Percentiles rank a stretch among this genome's conserved stretches.
These are phyloP conservation scores for Parotocinclus haroldoi DNA, from an alignment of 2,797 vertebrate species.

Conservation along the genomic window DNA sequence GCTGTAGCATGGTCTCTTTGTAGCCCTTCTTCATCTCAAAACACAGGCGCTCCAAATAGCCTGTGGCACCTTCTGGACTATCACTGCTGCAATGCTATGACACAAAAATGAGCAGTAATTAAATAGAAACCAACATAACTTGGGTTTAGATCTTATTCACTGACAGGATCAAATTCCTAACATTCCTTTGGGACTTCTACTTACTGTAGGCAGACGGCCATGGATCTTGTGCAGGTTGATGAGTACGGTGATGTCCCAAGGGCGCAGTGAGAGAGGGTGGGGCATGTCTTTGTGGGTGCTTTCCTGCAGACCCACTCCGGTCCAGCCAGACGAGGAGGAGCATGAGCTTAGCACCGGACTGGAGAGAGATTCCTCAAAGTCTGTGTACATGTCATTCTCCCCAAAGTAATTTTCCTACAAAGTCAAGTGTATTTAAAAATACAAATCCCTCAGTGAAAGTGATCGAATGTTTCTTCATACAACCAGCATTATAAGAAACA, in stretches of 20 bases:
- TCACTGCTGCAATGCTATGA: slow-evolving; percentile 88
- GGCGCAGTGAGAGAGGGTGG: slow-evolving; percentile 86
- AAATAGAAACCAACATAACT: too few species aligned
- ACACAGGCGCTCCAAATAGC: slow-evolving; percentile 90
- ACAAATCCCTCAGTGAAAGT: too few species aligned
- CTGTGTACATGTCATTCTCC: slow-evolving; percentile 97
- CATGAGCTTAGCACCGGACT: slow-evolving; percentile 89
- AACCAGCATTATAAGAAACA: too few species aligned
- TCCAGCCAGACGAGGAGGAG: slow-evolving; percentile 91
- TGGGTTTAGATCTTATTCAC: background rate
- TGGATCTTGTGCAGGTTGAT: slow-evolving; percentile 97
- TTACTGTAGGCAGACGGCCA: slow-evolving; percentile 92
- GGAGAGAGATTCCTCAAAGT: slow-evolving; percentile 89
- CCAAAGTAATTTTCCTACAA: slow-evolving; percentile 97
- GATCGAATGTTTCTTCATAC: too few species aligned
- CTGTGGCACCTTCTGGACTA: slow-evolving; percentile 89
- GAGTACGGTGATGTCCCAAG: slow-evolving; percentile 97
- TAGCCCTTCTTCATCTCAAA: slow-evolving; percentile 99
- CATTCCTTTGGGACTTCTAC: slow-evolving; percentile 32
- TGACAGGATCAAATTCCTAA: background rate
- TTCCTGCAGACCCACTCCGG: slow-evolving; percentile 84
- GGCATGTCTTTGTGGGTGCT: slow-evolving; percentile 72
- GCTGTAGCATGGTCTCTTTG: slow-evolving; percentile 92
- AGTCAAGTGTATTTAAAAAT: background rate
- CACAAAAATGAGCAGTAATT: slow-evolving; percentile 16